Base-by-base conservation (phyloP, 1,140 invertebrate species). In the Meloidogyne floridensis region DNA sequence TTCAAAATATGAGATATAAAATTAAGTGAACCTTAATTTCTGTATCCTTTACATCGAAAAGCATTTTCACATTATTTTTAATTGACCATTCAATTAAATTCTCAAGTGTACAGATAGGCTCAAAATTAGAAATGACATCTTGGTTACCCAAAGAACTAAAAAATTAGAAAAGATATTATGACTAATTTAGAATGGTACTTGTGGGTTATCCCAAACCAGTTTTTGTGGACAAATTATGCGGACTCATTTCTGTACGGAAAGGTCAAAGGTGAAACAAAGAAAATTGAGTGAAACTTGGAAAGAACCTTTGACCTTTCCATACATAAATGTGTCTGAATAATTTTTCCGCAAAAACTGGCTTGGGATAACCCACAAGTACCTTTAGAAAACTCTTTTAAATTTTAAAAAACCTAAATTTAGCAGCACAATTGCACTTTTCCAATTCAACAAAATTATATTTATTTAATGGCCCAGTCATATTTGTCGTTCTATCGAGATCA, bases 401-500 rank as follows among this genome's bases (percentile, higher is more conserved):
- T 32, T 47, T 15, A 42, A 20, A 82, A 18, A 51, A 72, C 65
- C 20, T 78, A 75, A 87, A 89, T 72, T 85, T 85, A 13, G 85
- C 80, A 20, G 84, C 71, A 77, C 81, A 84, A 74, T 88, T 86
- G 42, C 72, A 80, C 77, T 93, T 89, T 78, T 91, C 92, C 10
- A 94, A 90, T 82, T 93, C 92, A 20, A 92, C 91, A 92, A 93
- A 94, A 11, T 92, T 93, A 88, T 93, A 92, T 0, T 92, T 90
- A 42, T 87, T 90, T 4, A 95, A 90, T 51, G 91, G 86, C 59
- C 93, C 92, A 72, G 86, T 89, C 80, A 90, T 90, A 83, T 93
- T 92, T n/a, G 93, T 93, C 76, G 94, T 91, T 87, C 94, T 90
- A 84, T 94, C 93, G 71, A 94, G 88, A 4, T 92, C 93, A 77